phyloP scores from a whole-genome alignment of 1,140 invertebrate genomes.

The Brachionus manjavacas region DNA sequence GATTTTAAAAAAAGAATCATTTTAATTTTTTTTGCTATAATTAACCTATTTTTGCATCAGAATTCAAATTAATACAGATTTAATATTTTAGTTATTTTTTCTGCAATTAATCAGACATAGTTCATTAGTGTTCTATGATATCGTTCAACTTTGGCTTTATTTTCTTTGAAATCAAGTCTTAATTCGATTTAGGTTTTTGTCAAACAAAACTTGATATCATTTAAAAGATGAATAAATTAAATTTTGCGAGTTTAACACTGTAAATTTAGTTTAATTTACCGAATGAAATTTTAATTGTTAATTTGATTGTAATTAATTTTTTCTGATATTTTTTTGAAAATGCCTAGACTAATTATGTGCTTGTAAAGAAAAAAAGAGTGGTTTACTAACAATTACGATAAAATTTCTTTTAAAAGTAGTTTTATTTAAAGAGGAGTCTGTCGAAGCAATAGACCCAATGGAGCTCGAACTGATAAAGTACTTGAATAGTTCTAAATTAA shows the following conservation, averaged over 20 bases:
- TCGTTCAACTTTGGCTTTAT: no score
- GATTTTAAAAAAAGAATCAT: no score
- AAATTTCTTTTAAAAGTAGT: not conserved
- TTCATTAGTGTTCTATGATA: no score
- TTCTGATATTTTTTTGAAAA: not conserved
- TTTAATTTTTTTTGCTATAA: no score
- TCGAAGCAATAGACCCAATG: not conserved
- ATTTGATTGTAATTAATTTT: not conserved
- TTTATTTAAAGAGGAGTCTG: not conserved
- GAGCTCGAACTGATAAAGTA: slow-evolving; percentile 11
- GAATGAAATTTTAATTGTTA: not conserved
- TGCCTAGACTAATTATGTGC: not conserved
- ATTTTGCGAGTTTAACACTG: not conserved
- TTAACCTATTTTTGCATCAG: no score
- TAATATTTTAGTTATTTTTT: no score
- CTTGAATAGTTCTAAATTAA: slow-evolving; percentile 23
- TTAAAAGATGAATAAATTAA: not conserved
- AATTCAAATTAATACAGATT: no score
- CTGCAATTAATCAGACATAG: no score
- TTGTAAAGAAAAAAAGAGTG: not conserved
- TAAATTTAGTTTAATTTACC: not conserved
- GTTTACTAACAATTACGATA: not conserved
- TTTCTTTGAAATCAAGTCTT: no score
- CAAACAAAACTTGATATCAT: not conserved
- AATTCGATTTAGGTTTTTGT: not conserved